Evolutionary conservation across 2,113 vertebrate genomes (phyloP), one percentile per base, ranked within the genome.

Genomic region (Siniperca chuatsi): DNA sequence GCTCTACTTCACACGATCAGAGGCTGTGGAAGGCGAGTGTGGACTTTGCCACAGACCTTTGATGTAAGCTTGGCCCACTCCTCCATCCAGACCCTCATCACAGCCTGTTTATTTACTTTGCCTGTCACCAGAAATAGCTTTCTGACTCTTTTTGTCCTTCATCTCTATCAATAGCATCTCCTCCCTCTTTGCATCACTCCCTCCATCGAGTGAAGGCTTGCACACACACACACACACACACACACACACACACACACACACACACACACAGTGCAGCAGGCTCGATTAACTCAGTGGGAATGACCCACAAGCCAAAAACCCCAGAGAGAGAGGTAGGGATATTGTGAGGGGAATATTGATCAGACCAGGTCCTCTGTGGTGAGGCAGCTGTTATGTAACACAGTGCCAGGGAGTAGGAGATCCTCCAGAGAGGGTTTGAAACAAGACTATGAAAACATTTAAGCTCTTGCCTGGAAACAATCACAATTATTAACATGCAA

Each of bases 381-480:
- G 85, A 78, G 16, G 83, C 78, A 52, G 55, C 60, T 68, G 77
- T 90, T 90, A 78, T 67, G 70, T 65, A 93, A 84, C 72, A 4
- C 71, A 75, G 54, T 2, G 16, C 29, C 82, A 79, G 35, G 1
- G 72, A 82, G 90, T 44, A 75, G 81, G 72, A 82, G 81, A 87
- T 50, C 40, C 87, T 89, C 79, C 48, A 54, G 6, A 65, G 16
- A 67, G 50, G 29, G 13, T 79, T 77, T 74, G 35, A 73, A 78
- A 79, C 9, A 16, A 79, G 35, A 74, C 44, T 16, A 21, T 40
- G 61, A 33, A 75, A 62, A 62, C 33, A 72, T 46, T 29, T 52
- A 33, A 75, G 33, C 20, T n/a, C n/a, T 2, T 5, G 66, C 1
- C 20, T 29, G 4, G 7, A 79, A 65, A 62, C 18, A 79, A 57